Conservation (phyloP, 2,888 invertebrate species). For the Nemotelus nigrinus region DNA sequence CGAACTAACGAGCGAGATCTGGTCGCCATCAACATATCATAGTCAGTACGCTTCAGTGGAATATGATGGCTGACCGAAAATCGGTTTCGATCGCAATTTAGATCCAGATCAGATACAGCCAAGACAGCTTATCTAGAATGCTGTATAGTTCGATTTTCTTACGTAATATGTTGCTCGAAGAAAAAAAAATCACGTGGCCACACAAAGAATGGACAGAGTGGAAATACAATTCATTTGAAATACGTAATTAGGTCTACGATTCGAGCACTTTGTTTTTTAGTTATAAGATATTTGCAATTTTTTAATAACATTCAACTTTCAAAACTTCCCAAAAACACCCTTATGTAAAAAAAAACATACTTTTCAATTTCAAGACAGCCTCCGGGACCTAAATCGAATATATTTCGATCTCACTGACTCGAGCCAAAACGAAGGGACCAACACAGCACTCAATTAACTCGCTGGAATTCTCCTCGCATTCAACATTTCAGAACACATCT, state of each 20-base stretch:
- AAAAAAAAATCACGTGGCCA: background rate
- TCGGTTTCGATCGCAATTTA: slow-evolving; percentile 32
- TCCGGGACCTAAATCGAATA: too few relatives aligned
- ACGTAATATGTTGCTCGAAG: background rate
- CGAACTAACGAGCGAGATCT: background rate
- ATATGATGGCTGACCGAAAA: slow-evolving; percentile 37
- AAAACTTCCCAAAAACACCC: too few relatives aligned
- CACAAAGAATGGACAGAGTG: background rate
- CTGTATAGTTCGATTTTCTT: background rate
- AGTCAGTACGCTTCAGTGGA: slow-evolving; percentile 28
- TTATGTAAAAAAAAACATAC: too few relatives aligned
- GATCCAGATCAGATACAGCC: slow-evolving; percentile 30
- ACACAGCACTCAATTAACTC: too few relatives aligned
- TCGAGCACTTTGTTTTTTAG: background rate
- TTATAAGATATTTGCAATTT: too few relatives aligned
- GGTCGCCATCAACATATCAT: slow-evolving; percentile 17
- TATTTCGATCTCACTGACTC: too few relatives aligned
- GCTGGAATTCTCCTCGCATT: too few relatives aligned
- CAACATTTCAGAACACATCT: too few relatives aligned
- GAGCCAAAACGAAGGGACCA: too few relatives aligned
- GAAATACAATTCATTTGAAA: background rate
- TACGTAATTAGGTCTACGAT: slow-evolving; percentile 8
- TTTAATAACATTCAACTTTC: too few relatives aligned
- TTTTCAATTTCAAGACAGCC: too few relatives aligned
- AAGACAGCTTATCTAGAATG: slow-evolving; percentile 25